These are phyloP conservation scores for Carassius carassius DNA, from an alignment of 2,113 vertebrate species.

Conservation along the genomic window DNA sequence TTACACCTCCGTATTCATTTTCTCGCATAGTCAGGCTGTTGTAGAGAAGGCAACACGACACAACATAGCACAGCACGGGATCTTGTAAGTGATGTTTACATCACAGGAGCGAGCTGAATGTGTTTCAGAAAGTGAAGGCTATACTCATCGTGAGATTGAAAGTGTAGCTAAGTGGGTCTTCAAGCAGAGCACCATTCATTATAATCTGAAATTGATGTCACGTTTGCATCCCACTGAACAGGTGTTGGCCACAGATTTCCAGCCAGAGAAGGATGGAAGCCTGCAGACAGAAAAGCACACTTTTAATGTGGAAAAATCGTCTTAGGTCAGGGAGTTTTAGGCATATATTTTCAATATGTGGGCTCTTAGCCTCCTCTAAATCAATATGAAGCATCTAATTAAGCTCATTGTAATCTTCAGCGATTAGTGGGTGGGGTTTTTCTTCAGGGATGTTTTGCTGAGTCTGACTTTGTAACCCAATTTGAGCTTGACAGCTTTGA, in stretches of 20 bases:
- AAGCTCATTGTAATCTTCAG: constrained; percentile 1
- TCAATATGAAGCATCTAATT: constrained; percentile 15
- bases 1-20: not conserved
- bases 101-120: constrained; percentile 7
- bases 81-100: constrained; percentile 4
- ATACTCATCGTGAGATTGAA: not conserved
- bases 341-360: not conserved
- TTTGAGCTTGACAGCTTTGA: constrained; percentile 23
- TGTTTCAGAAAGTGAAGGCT: constrained; percentile 12
- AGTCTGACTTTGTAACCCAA: not conserved
- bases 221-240: not conserved
- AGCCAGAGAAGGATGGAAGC: constrained; percentile 1
- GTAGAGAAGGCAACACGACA: not conserved
- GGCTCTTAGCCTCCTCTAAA: not conserved
- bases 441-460: constrained; percentile 6
- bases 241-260: constrained; percentile 24
- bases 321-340: constrained; percentile 14
- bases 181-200: constrained; percentile 5
- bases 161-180: constrained; percentile 7
- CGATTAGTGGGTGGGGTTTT: constrained; percentile 10
- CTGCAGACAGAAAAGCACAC: constrained; percentile 6
- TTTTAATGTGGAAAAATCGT: constrained; percentile 7
- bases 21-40: not conserved
- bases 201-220: constrained; percentile 31
- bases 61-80: not conserved